Base-by-base conservation (phyloP, 2,113 vertebrate genomes). In the Talpa occidentalis region DNA sequence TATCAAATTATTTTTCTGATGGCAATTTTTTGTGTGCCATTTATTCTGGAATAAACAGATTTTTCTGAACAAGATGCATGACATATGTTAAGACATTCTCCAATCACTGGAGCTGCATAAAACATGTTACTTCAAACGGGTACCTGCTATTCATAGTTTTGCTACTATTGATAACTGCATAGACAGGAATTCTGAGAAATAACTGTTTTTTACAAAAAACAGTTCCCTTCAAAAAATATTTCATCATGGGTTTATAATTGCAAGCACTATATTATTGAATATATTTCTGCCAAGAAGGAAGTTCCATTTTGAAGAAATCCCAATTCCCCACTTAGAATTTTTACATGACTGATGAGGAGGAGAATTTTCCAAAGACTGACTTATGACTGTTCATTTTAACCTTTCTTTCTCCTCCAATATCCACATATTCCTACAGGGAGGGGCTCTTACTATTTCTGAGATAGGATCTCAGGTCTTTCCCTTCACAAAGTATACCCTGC, bases 1-100 rank as follows among this genome's bases (percentile, higher is more conserved):
- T 47, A 74, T 19, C 16, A 76, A 70, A 77, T 49, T 70, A 47
- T 84, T 87, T 78, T 76, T 72, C 74, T 82, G 35, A 21, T 91
- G n/a, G 78, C 30, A 74, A 44, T 85, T 91, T 79, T 42, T 83
- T 42, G 32, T 74, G 5, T 76, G 60, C 35, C 83, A 42, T 80
- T 92, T 95, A 79, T 94, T 74, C 64, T 91, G 80, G 28, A 97
- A 87, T 30, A 64, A 95, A 92, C 66, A 90, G 87, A 96, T 30
- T 47, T 81, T 64, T 76, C 37, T 78, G 80, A 70, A 90, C 37
- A 90, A 95, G 80, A 72, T 80, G 59, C 10, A 0, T 67, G 66
- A 77, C 84, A 60, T 66, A 96, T 92, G 90, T 76, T 72, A 91
- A 95, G 83, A 83, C 90, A 94, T 94, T 90, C 76, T 66, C 76